Base-by-base conservation (phyloP, 2,888 invertebrate species). In the Ormyrus nitidulus region DNA sequence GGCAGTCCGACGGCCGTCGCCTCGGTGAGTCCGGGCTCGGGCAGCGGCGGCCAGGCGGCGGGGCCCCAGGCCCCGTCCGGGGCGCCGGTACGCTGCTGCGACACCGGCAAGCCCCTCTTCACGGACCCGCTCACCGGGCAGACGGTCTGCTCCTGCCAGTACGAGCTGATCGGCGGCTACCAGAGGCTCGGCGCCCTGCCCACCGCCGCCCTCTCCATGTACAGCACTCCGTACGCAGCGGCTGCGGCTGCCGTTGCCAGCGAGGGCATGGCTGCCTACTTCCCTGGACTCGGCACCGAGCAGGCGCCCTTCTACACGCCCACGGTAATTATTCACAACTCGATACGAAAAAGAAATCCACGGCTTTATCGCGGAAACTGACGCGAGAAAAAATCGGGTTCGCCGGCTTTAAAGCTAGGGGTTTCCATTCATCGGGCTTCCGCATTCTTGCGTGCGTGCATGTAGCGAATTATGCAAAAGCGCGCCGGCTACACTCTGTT, bases 111-210 rank as follows among this genome's bases (percentile, higher is more conserved):
- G 87, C 95, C 97, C 83, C 94, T 97, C 90, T 96, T 96, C 92
- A 96, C 96, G 89, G 97, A 97, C 91, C 97, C 97, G 64, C 93
- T 96, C 85, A 96, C 96, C 85, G 96, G 97, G 76, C 96, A 96
- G 91, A 96, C 95, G 77, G 95, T 97, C 83, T 97, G 97, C 92
- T 96, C 96, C 87, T 97, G 97, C 91, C 97, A 97, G 91, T 96
- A 96, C 92, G 96, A 96, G 92, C 94, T 97, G 86, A 93, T 97
- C 87, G 92, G 91, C 87, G 94, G 94, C 87, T 96, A 96, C 92
- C 96, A 96, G 92, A 93, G 96, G 88, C 93, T 96, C 82, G 93
- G 94, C 13, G 95, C 95, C 70, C 93, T 96, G 85, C 96, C 96
- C 69, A 88, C 90, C 62, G 90, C 89, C 54, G 93, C 93, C 71